These are phyloP conservation scores for Clarias laeviceps DNA, from an alignment of 2,797 vertebrate genomes.

Conservation along the genomic window DNA sequence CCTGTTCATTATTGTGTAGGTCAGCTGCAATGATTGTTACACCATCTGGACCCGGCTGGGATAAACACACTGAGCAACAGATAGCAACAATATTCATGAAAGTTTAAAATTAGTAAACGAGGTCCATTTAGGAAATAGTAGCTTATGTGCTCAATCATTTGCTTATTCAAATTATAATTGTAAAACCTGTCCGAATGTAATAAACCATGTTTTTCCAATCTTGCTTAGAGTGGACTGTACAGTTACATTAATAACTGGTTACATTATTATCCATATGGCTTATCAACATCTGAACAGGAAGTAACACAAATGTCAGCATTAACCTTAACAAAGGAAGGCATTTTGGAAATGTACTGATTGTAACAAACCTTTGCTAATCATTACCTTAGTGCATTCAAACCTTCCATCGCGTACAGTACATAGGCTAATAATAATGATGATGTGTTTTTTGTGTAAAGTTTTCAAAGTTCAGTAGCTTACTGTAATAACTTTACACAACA, in stretches of 20 bases:
- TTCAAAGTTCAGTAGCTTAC: background rate
- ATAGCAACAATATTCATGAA: background rate
- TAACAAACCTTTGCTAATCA: background rate
- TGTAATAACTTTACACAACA: too few relatives aligned
- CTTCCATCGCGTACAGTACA: background rate
- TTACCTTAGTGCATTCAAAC: background rate
- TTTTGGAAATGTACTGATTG: background rate
- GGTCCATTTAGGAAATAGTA: background rate
- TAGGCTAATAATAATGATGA: background rate
- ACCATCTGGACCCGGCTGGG: conserved; percentile 10
- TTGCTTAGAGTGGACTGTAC: background rate
- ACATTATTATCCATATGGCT: conserved; percentile 4
- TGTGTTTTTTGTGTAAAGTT: background rate
- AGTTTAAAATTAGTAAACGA: background rate
- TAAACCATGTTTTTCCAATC: background rate
- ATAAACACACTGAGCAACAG: conserved; percentile 1
- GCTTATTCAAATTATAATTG: background rate
- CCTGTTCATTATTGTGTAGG: conserved; percentile 2
- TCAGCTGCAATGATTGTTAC: background rate
- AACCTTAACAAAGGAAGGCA: background rate
- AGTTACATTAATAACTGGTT: background rate
- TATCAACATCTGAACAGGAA: conserved; percentile 14
- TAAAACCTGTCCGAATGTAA: background rate
- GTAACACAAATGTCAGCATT: conserved; percentile 2
- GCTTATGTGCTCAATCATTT: background rate